These are phyloP conservation scores for Carterocephalus palaemon DNA, from an alignment of 2,888 invertebrate genomes.

Conservation along the genomic window DNA sequence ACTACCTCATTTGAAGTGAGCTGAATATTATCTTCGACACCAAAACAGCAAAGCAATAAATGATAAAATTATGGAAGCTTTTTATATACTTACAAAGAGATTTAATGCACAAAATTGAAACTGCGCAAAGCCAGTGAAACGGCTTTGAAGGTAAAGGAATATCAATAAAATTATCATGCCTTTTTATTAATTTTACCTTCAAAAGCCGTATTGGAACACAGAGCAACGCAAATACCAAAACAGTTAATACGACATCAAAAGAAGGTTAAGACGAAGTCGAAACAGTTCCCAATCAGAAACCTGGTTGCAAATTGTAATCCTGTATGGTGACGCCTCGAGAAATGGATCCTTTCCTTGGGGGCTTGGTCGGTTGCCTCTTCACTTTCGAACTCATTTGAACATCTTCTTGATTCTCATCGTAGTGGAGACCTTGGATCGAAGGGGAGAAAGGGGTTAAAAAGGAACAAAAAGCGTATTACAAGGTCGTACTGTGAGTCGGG, in stretches of 20 bases:
- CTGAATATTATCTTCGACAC: too few species aligned
- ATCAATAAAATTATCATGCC: too few species aligned
- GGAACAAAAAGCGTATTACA: conserved; percentile 22
- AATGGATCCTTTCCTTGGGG: conserved; percentile 87
- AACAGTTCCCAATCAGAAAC: conserved; percentile 38
- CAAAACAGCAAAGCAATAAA: too few species aligned
- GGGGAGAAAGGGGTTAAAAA: conserved; percentile 32
- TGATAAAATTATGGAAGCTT: too few species aligned
- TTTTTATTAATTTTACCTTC: too few species aligned
- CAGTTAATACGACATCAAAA: background rate
- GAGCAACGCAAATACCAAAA: too few species aligned
- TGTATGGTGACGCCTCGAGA: conserved; percentile 74
- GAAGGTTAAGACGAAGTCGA: conserved; percentile 13
- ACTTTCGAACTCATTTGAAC: conserved; percentile 54
- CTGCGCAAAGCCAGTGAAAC: too few species aligned
- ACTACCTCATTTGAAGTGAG: too few species aligned
- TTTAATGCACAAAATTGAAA: too few species aligned
- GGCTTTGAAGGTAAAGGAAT: too few species aligned
- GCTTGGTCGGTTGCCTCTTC: conserved; percentile 81
- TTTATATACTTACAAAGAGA: too few species aligned
- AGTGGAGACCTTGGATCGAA: conserved; percentile 84
- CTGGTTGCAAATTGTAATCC: conserved; percentile 65
- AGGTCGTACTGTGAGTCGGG: conserved; percentile 12
- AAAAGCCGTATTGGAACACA: background rate
- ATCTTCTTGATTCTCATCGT: conserved; percentile 85